Evolutionary conservation across 2,888 invertebrate species (phyloP).

Genomic region (Himalopsyche japonica): DNA sequence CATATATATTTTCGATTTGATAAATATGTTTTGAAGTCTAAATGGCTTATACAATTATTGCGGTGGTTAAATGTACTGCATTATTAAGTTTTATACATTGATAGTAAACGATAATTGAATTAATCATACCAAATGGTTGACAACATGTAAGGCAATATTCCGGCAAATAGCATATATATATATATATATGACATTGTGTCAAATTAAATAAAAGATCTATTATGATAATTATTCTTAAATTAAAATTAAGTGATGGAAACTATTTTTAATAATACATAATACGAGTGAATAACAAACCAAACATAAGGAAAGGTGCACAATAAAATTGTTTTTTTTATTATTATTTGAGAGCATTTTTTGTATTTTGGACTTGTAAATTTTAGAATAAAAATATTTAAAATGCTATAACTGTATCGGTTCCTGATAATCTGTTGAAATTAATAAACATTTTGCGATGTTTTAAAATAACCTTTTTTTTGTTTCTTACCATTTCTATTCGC

Average conservation of each 20-base stretch:
- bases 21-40: too few relatives aligned
- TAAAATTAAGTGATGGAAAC: background rate
- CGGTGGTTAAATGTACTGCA: too few relatives aligned
- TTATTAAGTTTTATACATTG: too few relatives aligned
- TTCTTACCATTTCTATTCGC: too few relatives aligned
- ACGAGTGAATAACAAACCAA: background rate
- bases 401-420: background rate
- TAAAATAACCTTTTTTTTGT: background rate
- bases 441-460: background rate
- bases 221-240: background rate
- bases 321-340: background rate
- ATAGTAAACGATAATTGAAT: too few relatives aligned
- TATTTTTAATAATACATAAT: background rate
- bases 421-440: background rate
- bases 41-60: too few relatives aligned
- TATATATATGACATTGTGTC: background rate
- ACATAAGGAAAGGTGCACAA: background rate
- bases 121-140: too few relatives aligned
- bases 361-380: background rate
- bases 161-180: background rate
- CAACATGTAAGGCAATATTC: too few relatives aligned
- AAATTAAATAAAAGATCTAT: background rate
- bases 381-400: background rate
- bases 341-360: background rate
- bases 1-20: too few relatives aligned